Percentiles rank a stretch among this genome's conserved stretches.
Conservation (phyloP, 2,797 vertebrate genomes). For the Notolepis coatsorum region DNA sequence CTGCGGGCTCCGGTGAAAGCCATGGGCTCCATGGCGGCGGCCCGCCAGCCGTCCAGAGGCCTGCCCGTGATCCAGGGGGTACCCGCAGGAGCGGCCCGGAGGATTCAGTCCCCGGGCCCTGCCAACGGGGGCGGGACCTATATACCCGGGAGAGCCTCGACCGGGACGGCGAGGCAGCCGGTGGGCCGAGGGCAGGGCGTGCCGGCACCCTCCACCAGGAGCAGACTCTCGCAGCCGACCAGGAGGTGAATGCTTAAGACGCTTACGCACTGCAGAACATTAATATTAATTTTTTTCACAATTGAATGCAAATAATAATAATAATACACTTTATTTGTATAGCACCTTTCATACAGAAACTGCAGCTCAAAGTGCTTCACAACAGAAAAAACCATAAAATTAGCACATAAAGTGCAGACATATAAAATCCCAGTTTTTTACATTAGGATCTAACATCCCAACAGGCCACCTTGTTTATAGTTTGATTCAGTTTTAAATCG, state of each 20-base stretch:
- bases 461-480: too few species aligned
- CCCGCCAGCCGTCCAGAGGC: slow-evolving; percentile 81
- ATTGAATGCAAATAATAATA: too few species aligned
- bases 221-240: slow-evolving; percentile 80
- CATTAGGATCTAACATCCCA: too few species aligned
- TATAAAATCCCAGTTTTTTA: too few species aligned
- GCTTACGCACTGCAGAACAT: too few species aligned
- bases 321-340: too few species aligned
- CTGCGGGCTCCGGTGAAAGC: slow-evolving; percentile 86
- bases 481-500: too few species aligned
- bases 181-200: slow-evolving; percentile 69
- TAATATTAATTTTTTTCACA: too few species aligned
- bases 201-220: slow-evolving; percentile 71
- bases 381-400: too few species aligned
- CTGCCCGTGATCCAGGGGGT: slow-evolving; percentile 76
- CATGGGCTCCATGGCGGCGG: slow-evolving; percentile 73
- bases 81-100: slow-evolving; percentile 62
- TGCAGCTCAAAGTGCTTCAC: too few species aligned
- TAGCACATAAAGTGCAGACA: too few species aligned
- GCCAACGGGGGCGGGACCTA: slow-evolving; percentile 67
- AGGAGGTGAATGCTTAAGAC: slow-evolving; percentile 80
- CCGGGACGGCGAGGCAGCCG: slow-evolving; percentile 64
- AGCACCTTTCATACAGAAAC: too few species aligned
- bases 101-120: slow-evolving; percentile 80
- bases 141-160: slow-evolving; percentile 60